Evolutionary conservation across 23 tunicate genomes (phyloP), one percentile per base, ranked within the genome.

Genomic region (Aplidium turbinatum): DNA sequence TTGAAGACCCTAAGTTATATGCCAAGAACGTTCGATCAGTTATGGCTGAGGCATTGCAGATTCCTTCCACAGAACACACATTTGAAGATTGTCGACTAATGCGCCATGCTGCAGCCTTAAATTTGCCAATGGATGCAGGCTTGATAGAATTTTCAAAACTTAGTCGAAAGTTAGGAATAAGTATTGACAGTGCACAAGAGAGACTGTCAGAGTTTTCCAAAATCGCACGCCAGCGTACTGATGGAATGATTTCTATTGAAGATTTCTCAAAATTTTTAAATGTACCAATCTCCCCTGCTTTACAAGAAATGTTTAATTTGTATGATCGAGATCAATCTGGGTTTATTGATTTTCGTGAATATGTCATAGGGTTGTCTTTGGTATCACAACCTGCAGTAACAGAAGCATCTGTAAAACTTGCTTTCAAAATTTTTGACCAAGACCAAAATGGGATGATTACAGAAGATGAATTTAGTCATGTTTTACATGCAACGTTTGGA

Each of bases 331-430:
- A 67, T 42, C 48, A 67, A 7, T 35, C 63, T 73, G 87, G 95
- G 1, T 38, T 39, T 20, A 75, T 87, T 65, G 87, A 80, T 51
- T 87, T 87, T 53, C 38, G 87, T 0, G 87, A 87, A 74, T 87
- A 87, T 67, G 82, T 87, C 9, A 87, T 87, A 54, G 95, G 95
- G 31, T 28, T 80, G 64, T 87, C 82, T 9, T 45, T 80, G 29
- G 63, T 87, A n/a, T 77, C 95, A 0, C 74, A 47, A 16, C 66
- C 86, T 33, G 78, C 87, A 29, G 95, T 78, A 6, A 87, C 95
- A 9, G 76, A 79, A 40, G 42, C 79, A 18, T 58, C 93, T 31
- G 77, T 86, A 0, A 30, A 79, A 52, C 35, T 86, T 30, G 85
- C 86, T 2, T 79, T 86, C 66, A 79, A 86, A 48, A 84, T 79